phyloP scores from a whole-genome alignment of 1,140 invertebrate species.

The Scaptomyza pallida region DNA sequence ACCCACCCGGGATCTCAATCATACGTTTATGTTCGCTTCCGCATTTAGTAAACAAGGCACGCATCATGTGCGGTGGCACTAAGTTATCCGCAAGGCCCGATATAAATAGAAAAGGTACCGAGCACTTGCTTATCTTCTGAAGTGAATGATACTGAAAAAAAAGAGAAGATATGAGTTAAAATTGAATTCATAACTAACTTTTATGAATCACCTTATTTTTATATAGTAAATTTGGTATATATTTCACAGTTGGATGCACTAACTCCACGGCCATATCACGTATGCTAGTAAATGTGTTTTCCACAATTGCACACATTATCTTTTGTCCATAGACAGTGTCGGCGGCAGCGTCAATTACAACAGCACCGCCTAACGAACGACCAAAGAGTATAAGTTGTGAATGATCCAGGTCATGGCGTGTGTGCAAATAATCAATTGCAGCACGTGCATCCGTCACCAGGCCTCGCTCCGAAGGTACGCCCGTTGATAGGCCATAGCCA shows the following conservation, averaged over 20 bases:
- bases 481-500: slow-evolving; percentile 97
- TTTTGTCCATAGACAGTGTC: slow-evolving; percentile 89
- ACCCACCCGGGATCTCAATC: slow-evolving; percentile 89
- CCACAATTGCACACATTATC: slow-evolving; percentile 94
- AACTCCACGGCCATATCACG: slow-evolving; percentile 94
- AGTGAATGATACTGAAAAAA: slow-evolving; percentile 71
- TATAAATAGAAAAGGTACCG: slow-evolving; percentile 90
- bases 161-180: not conserved
- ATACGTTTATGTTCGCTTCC: slow-evolving; percentile 89
- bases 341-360: slow-evolving; percentile 93
- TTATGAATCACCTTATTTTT: slow-evolving; percentile 90
- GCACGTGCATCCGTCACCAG: slow-evolving; percentile 94
- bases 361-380: slow-evolving; percentile 94
- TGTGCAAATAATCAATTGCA: slow-evolving; percentile 92
- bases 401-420: slow-evolving; percentile 92
- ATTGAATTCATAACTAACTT: slow-evolving; percentile 1
- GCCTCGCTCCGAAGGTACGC: slow-evolving; percentile 93
- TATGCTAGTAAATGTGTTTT: slow-evolving; percentile 98
- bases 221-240: slow-evolving; percentile 90
- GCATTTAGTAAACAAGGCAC: slow-evolving; percentile 89
- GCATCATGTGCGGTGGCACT: slow-evolving; percentile 94
- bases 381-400: slow-evolving; percentile 96
- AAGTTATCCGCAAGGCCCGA: slow-evolving; percentile 92
- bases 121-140: slow-evolving; percentile 88
- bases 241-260: slow-evolving; percentile 88